Evolutionary conservation across 2,113 vertebrate genomes (phyloP).

Genomic region (Oostethus manadensis): DNA sequence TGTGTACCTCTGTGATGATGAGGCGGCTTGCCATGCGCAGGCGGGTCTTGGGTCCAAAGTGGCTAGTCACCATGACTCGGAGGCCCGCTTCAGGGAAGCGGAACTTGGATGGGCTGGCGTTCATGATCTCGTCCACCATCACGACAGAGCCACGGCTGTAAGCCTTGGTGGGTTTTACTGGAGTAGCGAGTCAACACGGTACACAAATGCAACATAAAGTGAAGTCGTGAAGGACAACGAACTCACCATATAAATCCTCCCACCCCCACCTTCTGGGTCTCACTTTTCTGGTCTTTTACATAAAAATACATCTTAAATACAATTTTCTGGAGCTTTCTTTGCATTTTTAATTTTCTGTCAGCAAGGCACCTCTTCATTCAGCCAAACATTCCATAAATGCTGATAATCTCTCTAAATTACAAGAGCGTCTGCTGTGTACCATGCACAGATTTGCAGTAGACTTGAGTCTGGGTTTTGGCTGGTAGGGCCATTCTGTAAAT

Average conservation of each 20-base stretch:
- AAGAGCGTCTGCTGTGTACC: too few species aligned
- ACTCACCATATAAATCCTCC: not conserved
- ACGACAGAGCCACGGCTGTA: conserved; percentile 83
- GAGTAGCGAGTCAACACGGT: not conserved
- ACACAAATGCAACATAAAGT: not conserved
- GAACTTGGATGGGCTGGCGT: conserved; percentile 88
- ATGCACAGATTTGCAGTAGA: too few species aligned
- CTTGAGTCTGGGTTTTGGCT: too few species aligned
- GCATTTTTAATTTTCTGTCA: too few species aligned
- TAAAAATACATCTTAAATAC: too few species aligned
- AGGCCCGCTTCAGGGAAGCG: conserved; percentile 92
- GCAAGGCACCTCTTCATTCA: too few species aligned
- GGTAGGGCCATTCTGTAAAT: too few species aligned
- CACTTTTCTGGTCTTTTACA: too few species aligned
- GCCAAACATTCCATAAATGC: too few species aligned
- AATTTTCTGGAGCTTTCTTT: too few species aligned
- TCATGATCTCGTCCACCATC: conserved; percentile 96
- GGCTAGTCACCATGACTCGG: conserved; percentile 93
- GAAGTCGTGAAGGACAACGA: not conserved
- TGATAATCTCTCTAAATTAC: too few species aligned
- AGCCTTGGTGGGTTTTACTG: conserved; percentile 82
- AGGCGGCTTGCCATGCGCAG: conserved; percentile 94
- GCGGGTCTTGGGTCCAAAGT: conserved; percentile 91
- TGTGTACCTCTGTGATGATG: conserved; percentile 91
- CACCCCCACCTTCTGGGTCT: too few species aligned